Conservation (phyloP, 1,140 invertebrate species). For the Cyclargus thomasi region DNA sequence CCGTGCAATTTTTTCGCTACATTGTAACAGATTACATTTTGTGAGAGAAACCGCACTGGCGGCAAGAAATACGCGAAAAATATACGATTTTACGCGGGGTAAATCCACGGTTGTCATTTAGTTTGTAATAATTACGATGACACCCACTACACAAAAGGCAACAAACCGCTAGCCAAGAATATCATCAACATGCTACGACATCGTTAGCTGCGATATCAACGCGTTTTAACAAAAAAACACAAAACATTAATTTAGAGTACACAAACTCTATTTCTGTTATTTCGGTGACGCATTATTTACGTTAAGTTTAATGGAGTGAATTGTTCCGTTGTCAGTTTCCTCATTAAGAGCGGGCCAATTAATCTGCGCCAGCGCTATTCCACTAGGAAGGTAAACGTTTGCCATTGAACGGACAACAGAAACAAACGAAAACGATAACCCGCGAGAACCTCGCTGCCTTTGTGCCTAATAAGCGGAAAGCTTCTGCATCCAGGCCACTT, state of each 20-base stretch:
- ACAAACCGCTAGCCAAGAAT: no score
- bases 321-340: conserved; percentile 68
- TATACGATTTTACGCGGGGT: no score
- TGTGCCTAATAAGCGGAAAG: not conserved
- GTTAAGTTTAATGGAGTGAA: conserved; percentile 57
- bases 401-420: conserved; percentile 19
- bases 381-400: conserved; percentile 37
- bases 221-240: not conserved
- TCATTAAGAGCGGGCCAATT: conserved; percentile 68
- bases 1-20: no score
- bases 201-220: not conserved
- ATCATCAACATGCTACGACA: no score
- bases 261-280: not conserved
- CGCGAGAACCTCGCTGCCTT: not conserved
- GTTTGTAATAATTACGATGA: no score
- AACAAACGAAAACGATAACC: conserved; percentile 4
- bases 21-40: no score
- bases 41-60: no score
- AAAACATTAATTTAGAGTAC: not conserved
- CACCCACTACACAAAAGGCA: no score
- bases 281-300: conserved; percentile 52
- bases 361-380: conserved; percentile 46
- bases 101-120: no score
- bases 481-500: not conserved
- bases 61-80: no score